phyloP scores from a whole-genome alignment of 2,888 invertebrate species.

The Nemotelus nigrinus region DNA sequence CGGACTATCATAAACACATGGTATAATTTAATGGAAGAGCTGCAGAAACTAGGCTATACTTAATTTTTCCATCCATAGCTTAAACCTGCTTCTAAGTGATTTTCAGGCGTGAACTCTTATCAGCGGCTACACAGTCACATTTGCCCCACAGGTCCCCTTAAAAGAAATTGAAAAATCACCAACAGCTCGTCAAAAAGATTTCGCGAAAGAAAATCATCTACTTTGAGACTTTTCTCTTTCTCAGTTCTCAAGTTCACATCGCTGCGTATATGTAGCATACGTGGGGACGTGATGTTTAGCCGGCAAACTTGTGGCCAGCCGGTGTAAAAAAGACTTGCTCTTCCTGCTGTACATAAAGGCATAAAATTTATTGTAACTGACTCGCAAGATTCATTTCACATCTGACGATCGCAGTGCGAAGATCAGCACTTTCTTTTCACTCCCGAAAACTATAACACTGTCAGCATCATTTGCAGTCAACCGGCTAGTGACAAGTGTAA shows the following conservation, averaged over 20 bases:
- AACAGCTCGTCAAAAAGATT: neutral
- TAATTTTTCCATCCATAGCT: too few species aligned
- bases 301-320: constrained; percentile 6
- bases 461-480: neutral
- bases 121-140: too few species aligned
- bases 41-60: too few species aligned
- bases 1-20: too few species aligned
- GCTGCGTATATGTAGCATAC: neutral
- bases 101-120: too few species aligned
- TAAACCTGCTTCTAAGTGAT: too few species aligned
- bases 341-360: constrained; percentile 24
- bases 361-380: constrained; percentile 38
- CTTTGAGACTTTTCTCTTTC: constrained; percentile 9
- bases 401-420: constrained; percentile 37
- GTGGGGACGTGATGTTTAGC: constrained; percentile 18
- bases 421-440: constrained; percentile 39
- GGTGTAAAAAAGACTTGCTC: constrained; percentile 30
- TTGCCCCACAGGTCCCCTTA: too few species aligned
- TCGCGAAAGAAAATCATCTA: constrained; percentile 16
- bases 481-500: too few species aligned
- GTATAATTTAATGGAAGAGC: too few species aligned
- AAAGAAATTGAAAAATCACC: neutral
- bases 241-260: neutral
- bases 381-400: constrained; percentile 40
- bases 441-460: constrained; percentile 1